Base-by-base conservation (phyloP, 2,113 vertebrate species). In the Apteryx owenii region DNA sequence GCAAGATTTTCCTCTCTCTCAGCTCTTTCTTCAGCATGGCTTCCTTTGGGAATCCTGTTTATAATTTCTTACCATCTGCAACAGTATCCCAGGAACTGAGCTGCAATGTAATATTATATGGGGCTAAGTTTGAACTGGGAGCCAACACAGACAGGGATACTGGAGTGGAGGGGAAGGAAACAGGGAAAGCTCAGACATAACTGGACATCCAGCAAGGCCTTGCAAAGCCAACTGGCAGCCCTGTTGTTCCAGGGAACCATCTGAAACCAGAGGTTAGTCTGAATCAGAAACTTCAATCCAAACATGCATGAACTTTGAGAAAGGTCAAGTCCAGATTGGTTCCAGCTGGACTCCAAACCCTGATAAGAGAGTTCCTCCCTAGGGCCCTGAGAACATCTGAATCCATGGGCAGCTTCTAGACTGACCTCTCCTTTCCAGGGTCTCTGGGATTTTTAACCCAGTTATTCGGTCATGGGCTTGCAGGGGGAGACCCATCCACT, bases 171-270 rank as follows among this genome's bases (percentile, higher is more conserved):
- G 61, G 79, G 79, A 91, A 85, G 91, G 90, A 92, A 93, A 62
- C 8, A 73, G 68, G 53, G 89, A 94, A 83, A 82, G 64, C 73
- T 93, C 82, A 94, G 85, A 21, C 17, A 6, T 14, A 90, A 88
- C 38, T 75, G 91, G 81, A 85, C 91, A 85, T 90, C 73, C 91
- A 95, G 71, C 62, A 89, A 95, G 61, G 42, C n/a, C 73, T 92
- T 77, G 33, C 77, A 85, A 95, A 92, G 93, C 96, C 93, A 97
- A 51, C 42, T 94, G 96, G 95, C 94, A 97, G 68, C 42, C 7
- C 17, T 0, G 0, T 93, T 81, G 56, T 71, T 95, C 91, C 94
- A 91, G 79, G 26, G 50, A 31, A 65, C 75, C 73, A 76, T 85
- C 85, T 91, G 76, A 88, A 88, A 95, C 18, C 76, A 71, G 76